Evolutionary conservation across 2,113 vertebrate genomes (phyloP).

Genomic region (Mastomys coucha): DNA sequence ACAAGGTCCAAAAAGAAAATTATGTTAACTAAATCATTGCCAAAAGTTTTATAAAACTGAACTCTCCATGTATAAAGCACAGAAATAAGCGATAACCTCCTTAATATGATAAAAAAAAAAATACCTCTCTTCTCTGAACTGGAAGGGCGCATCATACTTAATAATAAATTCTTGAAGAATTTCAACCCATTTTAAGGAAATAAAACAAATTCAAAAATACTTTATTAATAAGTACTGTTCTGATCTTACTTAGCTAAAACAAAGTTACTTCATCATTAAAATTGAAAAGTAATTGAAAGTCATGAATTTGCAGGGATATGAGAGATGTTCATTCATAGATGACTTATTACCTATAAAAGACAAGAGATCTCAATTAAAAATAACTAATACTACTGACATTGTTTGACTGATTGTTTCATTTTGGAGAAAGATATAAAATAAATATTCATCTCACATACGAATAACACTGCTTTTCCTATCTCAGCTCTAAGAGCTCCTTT

Average conservation of each 20-base stretch:
- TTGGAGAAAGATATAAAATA: constrained; percentile 4
- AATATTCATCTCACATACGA: not conserved
- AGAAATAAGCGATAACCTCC: not conserved
- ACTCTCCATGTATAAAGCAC: not conserved
- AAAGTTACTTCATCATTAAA: not conserved
- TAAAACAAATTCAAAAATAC: not conserved
- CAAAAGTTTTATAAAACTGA: constrained; percentile 13
- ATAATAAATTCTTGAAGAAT: not conserved
- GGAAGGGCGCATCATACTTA: not conserved
- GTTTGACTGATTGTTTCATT: not conserved
- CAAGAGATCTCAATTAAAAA: not conserved
- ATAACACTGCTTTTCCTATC: not conserved
- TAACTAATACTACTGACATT: not conserved
- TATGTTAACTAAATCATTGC: not conserved
- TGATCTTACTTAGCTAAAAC: not conserved
- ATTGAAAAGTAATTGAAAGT: not conserved
- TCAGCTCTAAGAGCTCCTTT: not conserved
- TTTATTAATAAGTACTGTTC: not conserved
- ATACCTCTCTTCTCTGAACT: not conserved
- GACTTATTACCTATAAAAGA: not conserved
- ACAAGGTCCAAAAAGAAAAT: not conserved
- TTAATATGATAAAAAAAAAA: constrained; percentile 11
- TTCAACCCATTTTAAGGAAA: constrained; percentile 4
- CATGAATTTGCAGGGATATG: not conserved
- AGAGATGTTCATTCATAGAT: not conserved